These are phyloP conservation scores for Drosophila ogumai DNA, from an alignment of 1,140 invertebrate species.

Conservation along the genomic window DNA sequence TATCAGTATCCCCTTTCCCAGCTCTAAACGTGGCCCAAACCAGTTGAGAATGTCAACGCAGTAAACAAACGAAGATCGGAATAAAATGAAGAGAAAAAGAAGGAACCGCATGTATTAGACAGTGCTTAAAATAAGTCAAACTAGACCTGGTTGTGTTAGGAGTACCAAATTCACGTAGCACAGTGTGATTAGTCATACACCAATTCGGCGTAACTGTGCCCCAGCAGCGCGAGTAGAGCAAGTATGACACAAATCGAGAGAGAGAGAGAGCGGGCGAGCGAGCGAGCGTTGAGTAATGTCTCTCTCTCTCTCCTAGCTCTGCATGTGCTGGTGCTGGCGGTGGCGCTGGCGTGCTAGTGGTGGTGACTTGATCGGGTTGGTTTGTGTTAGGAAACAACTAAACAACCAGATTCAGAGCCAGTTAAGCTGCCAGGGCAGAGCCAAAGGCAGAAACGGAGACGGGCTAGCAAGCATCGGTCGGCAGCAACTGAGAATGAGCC, in stretches of 20 bases:
- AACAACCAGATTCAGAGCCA: constrained; percentile 22
- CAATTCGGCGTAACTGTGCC: constrained; percentile 19
- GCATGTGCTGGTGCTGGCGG: constrained; percentile 6
- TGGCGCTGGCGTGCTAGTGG: neutral
- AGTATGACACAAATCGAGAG: constrained; percentile 19
- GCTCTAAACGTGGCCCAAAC: neutral
- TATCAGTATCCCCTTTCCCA: neutral
- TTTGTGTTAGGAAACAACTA: constrained; percentile 24
- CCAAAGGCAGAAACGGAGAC: neutral
- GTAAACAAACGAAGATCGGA: neutral
- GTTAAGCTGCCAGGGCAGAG: constrained; percentile 11
- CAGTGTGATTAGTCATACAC: constrained; percentile 22
- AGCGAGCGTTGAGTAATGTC: constrained; percentile 8
- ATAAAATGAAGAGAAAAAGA: neutral
- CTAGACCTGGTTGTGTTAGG: constrained; percentile 1
- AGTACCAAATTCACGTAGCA: constrained; percentile 16
- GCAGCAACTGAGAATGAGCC: constrained; percentile 40
- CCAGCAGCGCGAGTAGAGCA: constrained; percentile 12
- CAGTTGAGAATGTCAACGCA: neutral
- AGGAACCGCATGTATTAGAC: neutral
- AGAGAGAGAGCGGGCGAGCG: neutral
- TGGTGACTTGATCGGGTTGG: constrained; percentile 14
- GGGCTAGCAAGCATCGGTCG: constrained; percentile 10
- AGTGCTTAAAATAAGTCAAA: constrained; percentile 3
- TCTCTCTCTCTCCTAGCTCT: constrained; percentile 20